phyloP scores from a whole-genome alignment of 2,113 vertebrate species.

The Phylloscopus whistleri region DNA sequence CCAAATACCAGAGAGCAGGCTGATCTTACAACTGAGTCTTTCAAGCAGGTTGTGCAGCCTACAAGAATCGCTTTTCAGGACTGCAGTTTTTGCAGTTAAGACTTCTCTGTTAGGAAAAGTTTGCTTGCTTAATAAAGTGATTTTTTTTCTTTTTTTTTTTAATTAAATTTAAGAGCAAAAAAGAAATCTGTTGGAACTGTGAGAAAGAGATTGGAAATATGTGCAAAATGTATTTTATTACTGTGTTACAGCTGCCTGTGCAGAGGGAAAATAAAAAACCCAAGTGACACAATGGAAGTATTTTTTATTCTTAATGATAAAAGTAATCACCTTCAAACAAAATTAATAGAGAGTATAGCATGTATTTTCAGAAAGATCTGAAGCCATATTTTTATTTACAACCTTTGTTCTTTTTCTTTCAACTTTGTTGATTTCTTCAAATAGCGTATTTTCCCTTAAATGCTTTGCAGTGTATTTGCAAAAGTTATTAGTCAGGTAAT shows the following conservation, averaged over 20 bases:
- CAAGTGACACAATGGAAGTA: neutral
- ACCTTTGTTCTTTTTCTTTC: neutral
- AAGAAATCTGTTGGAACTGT: neutral
- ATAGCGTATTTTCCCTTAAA: neutral
- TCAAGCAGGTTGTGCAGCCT: neutral
- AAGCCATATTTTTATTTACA: neutral
- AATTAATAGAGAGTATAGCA: neutral
- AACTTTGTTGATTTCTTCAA: neutral
- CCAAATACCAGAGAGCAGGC: neutral
- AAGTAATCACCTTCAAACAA: neutral
- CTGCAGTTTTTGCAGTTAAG: neutral
- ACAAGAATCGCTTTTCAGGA: neutral
- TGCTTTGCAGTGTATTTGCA: neutral
- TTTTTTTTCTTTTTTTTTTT: neutral
- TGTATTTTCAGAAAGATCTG: neutral
- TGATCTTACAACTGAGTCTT: neutral
- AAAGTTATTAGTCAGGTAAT: neutral
- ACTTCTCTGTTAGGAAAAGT: neutral
- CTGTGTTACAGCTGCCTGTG: neutral
- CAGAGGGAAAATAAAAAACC: neutral
- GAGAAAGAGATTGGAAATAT: neutral
- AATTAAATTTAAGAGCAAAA: neutral
- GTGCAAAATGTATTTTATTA: neutral
- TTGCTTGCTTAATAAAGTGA: neutral
- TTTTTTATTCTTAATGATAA: neutral